Base-by-base conservation (phyloP, 2,888 invertebrate genomes). In the Drosophila nr. medialis region DNA sequence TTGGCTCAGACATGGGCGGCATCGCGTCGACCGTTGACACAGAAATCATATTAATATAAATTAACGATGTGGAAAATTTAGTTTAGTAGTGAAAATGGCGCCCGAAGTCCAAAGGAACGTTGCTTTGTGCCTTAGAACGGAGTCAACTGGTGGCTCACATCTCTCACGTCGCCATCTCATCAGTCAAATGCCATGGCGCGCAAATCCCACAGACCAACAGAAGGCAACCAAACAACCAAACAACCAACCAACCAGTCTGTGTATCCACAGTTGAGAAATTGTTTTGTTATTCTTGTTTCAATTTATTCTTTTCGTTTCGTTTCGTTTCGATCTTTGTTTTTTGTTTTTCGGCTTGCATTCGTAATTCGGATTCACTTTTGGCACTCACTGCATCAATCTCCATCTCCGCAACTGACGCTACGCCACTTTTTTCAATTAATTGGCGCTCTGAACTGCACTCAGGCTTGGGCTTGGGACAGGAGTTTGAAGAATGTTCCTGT, bases 41-140 rank as follows among this genome's bases (percentile, higher is more conserved):
- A 86, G 86, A 92, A 90, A 91, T 91, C 91, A 91, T 92, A 92
- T 92, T 92, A 92, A 92, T 92, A 92, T 92, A 92, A 92, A 92
- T 92, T 92, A 92, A 92, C 92, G 92, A 92, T 91, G 92, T 90
- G 92, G 92, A 92, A 92, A 92, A 92, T 92, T 92, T 92, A 92
- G 92, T 92, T 92, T 92, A 92, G 91, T 92, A 91, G 89, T 86
- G 86, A 87, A 91, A 90, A 90, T 82, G 91, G 79, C 89, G 77
- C 68, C 74, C 62, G 55, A 64, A 63, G 75, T 65, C 63, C 65
- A 72, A 64, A 66, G 70, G 55, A 58, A 27, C 38, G 45, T 30
- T 49, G 58, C 21, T 29, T 29, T 18, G 34, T 4, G 62, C 15
- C 45, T 24, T 24, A 60, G 45, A 38, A 55, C 61, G 55, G 62